Conservation (phyloP, 1,140 invertebrate genomes). For the Cotesia glomerata region DNA sequence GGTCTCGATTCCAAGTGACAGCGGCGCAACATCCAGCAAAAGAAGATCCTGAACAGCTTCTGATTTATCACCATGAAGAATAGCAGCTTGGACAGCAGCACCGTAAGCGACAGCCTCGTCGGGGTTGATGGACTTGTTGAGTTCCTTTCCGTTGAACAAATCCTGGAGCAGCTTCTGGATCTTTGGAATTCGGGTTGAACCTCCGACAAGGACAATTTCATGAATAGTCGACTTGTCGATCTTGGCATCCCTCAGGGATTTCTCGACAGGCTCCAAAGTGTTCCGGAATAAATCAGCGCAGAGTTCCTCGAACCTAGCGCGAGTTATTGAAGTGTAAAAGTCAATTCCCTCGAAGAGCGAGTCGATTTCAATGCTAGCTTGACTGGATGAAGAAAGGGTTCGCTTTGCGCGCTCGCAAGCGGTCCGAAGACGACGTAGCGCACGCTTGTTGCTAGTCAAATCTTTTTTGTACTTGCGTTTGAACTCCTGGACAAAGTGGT, state of each 20-base stretch:
- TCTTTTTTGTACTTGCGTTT: constrained; percentile 64
- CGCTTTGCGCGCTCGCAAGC: constrained; percentile 67
- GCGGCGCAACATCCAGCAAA: constrained; percentile 64
- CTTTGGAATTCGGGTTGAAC: constrained; percentile 72
- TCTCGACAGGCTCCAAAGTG: constrained; percentile 75
- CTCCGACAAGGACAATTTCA: constrained; percentile 72
- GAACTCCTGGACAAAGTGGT: constrained; percentile 71
- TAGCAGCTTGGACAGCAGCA: constrained; percentile 54
- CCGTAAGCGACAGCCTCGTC: constrained; percentile 78
- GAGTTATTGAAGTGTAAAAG: constrained; percentile 67
- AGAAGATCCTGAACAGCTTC: constrained; percentile 63
- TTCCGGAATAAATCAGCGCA: constrained; percentile 36
- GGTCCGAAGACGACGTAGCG: constrained; percentile 61
- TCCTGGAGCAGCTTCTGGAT: constrained; percentile 70
- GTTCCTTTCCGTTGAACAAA: constrained; percentile 39
- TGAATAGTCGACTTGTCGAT: constrained; percentile 50
- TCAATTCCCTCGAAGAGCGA: constrained; percentile 74
- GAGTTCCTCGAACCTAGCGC: constrained; percentile 4
- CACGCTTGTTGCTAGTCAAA: constrained; percentile 56
- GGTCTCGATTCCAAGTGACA: constrained; percentile 64
- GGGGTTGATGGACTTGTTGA: constrained; percentile 57
- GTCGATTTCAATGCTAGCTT: constrained; percentile 75
- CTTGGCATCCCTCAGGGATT: constrained; percentile 70
- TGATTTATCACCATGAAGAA: constrained; percentile 52
- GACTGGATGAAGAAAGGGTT: constrained; percentile 46